phyloP scores from a whole-genome alignment of 1,140 invertebrate genomes.

The Ostrea edulis region DNA sequence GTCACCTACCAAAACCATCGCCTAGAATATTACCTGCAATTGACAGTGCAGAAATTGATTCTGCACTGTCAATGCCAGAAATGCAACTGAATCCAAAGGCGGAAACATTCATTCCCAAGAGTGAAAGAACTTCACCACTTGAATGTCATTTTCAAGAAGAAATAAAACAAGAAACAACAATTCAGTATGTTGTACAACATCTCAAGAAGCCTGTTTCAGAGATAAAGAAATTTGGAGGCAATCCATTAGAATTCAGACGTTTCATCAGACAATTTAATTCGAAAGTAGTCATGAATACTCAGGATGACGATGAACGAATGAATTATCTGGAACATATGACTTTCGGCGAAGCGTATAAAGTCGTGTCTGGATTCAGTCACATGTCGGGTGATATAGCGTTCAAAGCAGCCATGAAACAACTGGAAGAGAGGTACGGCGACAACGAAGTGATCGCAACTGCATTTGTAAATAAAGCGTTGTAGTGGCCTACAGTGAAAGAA shows the following conservation, averaged over 20 bases:
- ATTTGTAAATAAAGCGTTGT: slow-evolving; percentile 52
- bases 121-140: background rate
- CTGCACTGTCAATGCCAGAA: too few species aligned
- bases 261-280: slow-evolving; percentile 58
- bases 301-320: slow-evolving; percentile 55
- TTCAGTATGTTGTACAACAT: slow-evolving; percentile 43
- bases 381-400: slow-evolving; percentile 51
- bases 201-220: slow-evolving; percentile 45
- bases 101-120: background rate
- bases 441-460: slow-evolving; percentile 53
- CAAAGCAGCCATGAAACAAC: slow-evolving; percentile 50
- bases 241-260: slow-evolving; percentile 51
- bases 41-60: too few species aligned
- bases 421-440: slow-evolving; percentile 57
- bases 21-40: too few species aligned
- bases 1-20: too few species aligned
- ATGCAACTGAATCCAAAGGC: slow-evolving; percentile 8
- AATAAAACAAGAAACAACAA: background rate
- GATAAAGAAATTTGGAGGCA: slow-evolving; percentile 55
- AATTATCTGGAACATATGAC: slow-evolving; percentile 60
- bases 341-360: slow-evolving; percentile 47
- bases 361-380: slow-evolving; percentile 48
- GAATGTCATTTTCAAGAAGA: background rate
- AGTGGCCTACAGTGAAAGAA: slow-evolving; percentile 48
- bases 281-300: slow-evolving; percentile 48